A percentile compares a stretch with the other conserved stretches of the same genome.
Evolutionary conservation across 2,797 vertebrate genomes (phyloP).

Genomic region (Chelmon rostratus): DNA sequence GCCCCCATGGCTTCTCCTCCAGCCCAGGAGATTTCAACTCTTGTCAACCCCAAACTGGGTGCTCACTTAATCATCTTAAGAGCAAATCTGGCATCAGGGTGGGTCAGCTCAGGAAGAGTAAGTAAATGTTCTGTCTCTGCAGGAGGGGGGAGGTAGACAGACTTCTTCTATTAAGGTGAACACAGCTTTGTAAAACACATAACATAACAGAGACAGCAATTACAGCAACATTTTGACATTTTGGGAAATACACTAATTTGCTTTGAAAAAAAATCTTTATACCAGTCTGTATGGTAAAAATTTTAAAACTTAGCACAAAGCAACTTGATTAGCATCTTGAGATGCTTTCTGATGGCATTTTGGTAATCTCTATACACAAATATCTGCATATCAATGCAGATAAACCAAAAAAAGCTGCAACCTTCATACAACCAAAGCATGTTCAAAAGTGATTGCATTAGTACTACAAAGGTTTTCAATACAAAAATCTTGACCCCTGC

Average conservation of each 20-base stretch:
- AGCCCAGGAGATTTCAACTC: slow-evolving; percentile 76
- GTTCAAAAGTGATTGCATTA: too few relatives aligned
- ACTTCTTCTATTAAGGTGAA: neutral
- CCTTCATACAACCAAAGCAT: too few relatives aligned
- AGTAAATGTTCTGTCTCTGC: slow-evolving; percentile 32
- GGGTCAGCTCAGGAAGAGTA: slow-evolving; percentile 50
- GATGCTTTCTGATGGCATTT: too few relatives aligned
- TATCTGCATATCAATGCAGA: too few relatives aligned
- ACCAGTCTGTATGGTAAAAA: neutral
- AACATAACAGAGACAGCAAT: neutral
- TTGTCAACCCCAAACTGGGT: slow-evolving; percentile 73
- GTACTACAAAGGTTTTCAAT: too few relatives aligned
- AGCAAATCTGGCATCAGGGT: slow-evolving; percentile 71
- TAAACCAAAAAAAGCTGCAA: too few relatives aligned
- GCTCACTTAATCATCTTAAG: slow-evolving; percentile 83
- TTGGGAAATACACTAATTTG: neutral
- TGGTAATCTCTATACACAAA: too few relatives aligned
- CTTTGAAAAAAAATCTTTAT: neutral
- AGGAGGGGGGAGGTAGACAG: slow-evolving; percentile 5
- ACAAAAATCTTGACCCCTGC: too few relatives aligned
- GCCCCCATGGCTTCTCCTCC: slow-evolving; percentile 49
- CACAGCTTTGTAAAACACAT: neutral
- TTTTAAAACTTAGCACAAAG: too few relatives aligned
- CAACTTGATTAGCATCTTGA: too few relatives aligned
- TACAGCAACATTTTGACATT: neutral